Evolutionary conservation across 2,888 invertebrate species (phyloP).

Genomic region (Ormyrus pomaceus): DNA sequence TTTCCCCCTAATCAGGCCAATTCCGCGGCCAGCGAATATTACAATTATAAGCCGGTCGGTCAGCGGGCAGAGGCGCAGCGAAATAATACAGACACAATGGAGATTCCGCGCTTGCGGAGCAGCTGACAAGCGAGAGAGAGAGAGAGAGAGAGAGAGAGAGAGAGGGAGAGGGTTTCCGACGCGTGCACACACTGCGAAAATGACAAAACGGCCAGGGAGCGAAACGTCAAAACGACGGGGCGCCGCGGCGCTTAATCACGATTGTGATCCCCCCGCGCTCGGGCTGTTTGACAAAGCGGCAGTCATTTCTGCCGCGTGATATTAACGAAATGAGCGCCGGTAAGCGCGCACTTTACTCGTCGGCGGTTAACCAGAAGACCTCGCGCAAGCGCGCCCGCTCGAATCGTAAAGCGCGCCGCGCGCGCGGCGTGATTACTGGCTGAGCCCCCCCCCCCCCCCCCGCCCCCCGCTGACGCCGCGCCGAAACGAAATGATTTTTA

Average conservation of each 20-base stretch:
- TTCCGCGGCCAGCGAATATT: neutral
- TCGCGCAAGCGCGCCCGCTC: too few species aligned
- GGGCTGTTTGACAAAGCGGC: neutral
- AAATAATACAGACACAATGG: neutral
- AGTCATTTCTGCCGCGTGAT: neutral
- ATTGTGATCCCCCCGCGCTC: slow-evolving; percentile 3
- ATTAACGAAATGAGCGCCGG: neutral
- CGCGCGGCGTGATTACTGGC: neutral
- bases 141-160: too few species aligned
- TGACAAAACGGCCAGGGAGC: neutral
- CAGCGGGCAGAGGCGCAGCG: neutral
- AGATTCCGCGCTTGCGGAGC: neutral
- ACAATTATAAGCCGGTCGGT: neutral
- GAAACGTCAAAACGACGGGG: slow-evolving; percentile 2
- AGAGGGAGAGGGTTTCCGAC: neutral
- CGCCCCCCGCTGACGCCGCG: neutral
- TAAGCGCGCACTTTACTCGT: slow-evolving; percentile 6
- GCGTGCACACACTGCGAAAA: neutral
- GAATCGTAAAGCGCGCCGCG: neutral
- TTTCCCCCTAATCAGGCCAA: slow-evolving; percentile 3
- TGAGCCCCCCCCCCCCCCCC: too few species aligned
- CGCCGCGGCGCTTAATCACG: slow-evolving; percentile 1
- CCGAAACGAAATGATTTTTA: slow-evolving; percentile 48
- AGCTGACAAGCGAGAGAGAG: too few species aligned
- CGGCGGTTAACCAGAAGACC: slow-evolving; percentile 2